These are phyloP conservation scores for Leptodactylus fallax DNA, from an alignment of 2,797 vertebrate species.

Conservation along the genomic window DNA sequence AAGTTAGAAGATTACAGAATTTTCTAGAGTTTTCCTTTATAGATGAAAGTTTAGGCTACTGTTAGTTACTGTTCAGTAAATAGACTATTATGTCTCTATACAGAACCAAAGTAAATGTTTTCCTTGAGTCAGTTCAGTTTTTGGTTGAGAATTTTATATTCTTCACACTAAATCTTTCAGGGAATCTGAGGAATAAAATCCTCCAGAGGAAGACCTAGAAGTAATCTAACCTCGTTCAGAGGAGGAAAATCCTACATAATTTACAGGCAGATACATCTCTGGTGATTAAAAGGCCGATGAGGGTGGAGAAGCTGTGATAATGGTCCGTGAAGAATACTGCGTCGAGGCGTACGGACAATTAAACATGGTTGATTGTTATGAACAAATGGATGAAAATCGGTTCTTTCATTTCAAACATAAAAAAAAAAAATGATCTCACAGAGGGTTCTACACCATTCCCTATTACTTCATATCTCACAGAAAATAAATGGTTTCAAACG, in stretches of 20 bases:
- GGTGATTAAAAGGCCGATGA: slow-evolving; percentile 39
- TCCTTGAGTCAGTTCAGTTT: slow-evolving; percentile 9
- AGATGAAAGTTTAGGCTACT: neutral
- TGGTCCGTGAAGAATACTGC: slow-evolving; percentile 34
- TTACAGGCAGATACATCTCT: slow-evolving; percentile 40
- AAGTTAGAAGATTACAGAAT: too few relatives aligned
- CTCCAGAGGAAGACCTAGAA: slow-evolving; percentile 25
- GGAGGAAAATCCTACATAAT: slow-evolving; percentile 46
- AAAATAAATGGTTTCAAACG: too few relatives aligned
- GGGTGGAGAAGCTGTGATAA: slow-evolving; percentile 33
- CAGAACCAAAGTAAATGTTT: slow-evolving; percentile 6
- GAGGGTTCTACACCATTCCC: too few relatives aligned
- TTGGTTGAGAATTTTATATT: neutral
- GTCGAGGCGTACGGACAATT: slow-evolving; percentile 19
- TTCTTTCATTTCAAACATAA: slow-evolving; percentile 28
- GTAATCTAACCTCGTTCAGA: slow-evolving; percentile 13
- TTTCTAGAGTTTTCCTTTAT: neutral
- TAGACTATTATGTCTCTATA: neutral
- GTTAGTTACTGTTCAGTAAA: neutral
- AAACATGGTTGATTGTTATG: slow-evolving; percentile 34
- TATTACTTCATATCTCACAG: too few relatives aligned
- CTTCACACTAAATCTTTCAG: slow-evolving; percentile 35
- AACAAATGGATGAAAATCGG: slow-evolving; percentile 2
- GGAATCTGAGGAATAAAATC: slow-evolving; percentile 17
- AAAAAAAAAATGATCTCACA: too few relatives aligned